Evolutionary conservation across 2,888 invertebrate genomes (phyloP).

Genomic region (Chaitophorus viminalis): DNA sequence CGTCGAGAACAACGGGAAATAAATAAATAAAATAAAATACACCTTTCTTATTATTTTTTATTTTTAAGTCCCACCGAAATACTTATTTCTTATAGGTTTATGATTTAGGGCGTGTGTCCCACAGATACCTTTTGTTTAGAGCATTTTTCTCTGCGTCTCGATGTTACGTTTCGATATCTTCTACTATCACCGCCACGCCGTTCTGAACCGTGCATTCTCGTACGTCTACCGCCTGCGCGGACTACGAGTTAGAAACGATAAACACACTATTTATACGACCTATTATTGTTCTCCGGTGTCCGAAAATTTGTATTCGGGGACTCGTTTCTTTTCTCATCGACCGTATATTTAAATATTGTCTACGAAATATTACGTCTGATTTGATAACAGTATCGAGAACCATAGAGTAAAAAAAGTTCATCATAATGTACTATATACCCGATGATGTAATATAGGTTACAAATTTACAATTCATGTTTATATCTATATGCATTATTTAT

Average conservation of each 20-base stretch:
- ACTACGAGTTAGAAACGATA: conserved; percentile 21
- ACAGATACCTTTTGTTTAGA: neutral
- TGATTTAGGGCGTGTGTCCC: conserved; percentile 33
- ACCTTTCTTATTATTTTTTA: conserved; percentile 1
- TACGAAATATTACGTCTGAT: no score
- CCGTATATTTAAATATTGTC: no score
- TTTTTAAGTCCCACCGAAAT: conserved; percentile 31
- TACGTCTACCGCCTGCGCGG: neutral
- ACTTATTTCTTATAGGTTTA: conserved; percentile 27
- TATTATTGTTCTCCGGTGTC: conserved; percentile 11
- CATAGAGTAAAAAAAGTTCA: no score
- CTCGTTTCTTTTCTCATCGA: neutral
- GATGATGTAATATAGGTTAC: no score
- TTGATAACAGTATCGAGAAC: no score
- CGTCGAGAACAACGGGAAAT: neutral
- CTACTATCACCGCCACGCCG: neutral
- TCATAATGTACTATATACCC: no score
- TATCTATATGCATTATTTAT: no score
- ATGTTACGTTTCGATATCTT: neutral
- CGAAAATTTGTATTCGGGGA: neutral
- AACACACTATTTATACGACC: neutral
- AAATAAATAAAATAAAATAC: conserved; percentile 38
- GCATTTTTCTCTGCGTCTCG: neutral
- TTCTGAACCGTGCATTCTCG: conserved; percentile 22
- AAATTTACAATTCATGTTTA: no score